Evolutionary conservation across 2,113 vertebrate genomes (phyloP).

Genomic region (Stercorarius parasiticus): DNA sequence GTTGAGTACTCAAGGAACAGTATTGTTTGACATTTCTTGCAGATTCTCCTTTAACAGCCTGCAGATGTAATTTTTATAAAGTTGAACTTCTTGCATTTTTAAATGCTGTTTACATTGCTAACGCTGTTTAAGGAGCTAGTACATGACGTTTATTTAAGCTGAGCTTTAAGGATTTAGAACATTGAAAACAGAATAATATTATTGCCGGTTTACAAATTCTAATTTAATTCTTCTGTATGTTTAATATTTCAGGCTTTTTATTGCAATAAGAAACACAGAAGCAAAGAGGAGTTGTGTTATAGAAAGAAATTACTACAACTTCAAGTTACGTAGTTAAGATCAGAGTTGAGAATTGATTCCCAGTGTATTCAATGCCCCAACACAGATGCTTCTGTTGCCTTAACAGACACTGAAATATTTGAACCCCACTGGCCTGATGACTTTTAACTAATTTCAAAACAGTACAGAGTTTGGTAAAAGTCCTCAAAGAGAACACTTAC

Average conservation of each 20-base stretch:
- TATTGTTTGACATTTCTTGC: slow-evolving; percentile 52
- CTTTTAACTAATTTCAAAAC: background rate
- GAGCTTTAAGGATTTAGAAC: slow-evolving; percentile 12
- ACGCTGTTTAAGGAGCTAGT: background rate
- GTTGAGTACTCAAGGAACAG: slow-evolving; percentile 23
- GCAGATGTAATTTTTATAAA: slow-evolving; percentile 48
- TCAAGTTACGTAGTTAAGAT: background rate
- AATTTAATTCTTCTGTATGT: slow-evolving; percentile 5
- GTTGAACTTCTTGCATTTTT: slow-evolving; percentile 39
- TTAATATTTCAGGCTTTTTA: slow-evolving; percentile 44
- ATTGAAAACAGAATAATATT: background rate
- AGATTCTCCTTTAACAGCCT: slow-evolving; percentile 37
- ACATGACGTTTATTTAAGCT: slow-evolving; percentile 32
- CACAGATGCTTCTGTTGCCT: background rate
- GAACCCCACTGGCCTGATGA: background rate
- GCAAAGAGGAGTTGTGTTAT: background rate
- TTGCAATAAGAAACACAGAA: slow-evolving; percentile 3
- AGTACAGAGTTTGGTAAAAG: background rate
- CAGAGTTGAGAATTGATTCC: background rate
- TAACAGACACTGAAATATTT: background rate
- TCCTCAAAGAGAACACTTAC: background rate
- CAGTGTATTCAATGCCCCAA: background rate
- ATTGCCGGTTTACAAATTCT: slow-evolving; percentile 20
- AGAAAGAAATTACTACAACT: background rate
- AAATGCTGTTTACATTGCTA: slow-evolving; percentile 51